Base-by-base conservation (phyloP, 2,888 invertebrate genomes). In the Temnothorax ravouxi region DNA sequence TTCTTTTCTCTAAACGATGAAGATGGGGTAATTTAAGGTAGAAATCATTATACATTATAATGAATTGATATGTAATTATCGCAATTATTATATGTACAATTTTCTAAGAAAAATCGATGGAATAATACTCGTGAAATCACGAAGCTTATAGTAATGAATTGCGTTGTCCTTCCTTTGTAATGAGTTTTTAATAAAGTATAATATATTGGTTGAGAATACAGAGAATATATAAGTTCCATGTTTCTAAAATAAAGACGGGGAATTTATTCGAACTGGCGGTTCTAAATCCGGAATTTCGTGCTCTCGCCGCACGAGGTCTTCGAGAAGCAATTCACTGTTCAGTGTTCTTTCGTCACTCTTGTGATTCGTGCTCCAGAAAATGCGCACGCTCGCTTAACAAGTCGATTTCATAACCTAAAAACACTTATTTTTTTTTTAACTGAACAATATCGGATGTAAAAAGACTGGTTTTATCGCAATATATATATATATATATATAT, bases 361-460 rank as follows among this genome's bases (percentile, higher is more conserved):
- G 50, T 8, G 50, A 52, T 18, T 5, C 8, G n/a, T 8, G 2
- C 11, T 44, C 21, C 21, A 11, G 21, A 21, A 4, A 3, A 64
- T 21, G 41, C 41, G 41, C 21, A 21, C 21, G 18, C 1, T 56
- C 3, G 29, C 62, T 64, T 64, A 62, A 61, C 21, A 61, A 41
- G 38, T 15, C 1, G 38, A 29, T 29, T 38, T 61, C n/a, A 25
- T 74, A 74, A 74, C 62, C 74, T 74, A 41, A 18, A 41, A 56
- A n/a, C 18, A 41, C 21, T 50, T n/a, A n/a, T n/a, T n/a, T 29
- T 66, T 47, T 47, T 66, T 76, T 52, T 50, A 25, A 69, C 41
- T 18, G 6, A 34, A 25, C 25, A 69, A 29, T 41, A 54, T 69
- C n/a, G 15, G 0, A 67, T 44, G 18, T 34, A 52, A 76, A 52